These are phyloP conservation scores for Macrochelys suwanniensis DNA, from an alignment of 2,797 vertebrate genomes.

Conservation along the genomic window DNA sequence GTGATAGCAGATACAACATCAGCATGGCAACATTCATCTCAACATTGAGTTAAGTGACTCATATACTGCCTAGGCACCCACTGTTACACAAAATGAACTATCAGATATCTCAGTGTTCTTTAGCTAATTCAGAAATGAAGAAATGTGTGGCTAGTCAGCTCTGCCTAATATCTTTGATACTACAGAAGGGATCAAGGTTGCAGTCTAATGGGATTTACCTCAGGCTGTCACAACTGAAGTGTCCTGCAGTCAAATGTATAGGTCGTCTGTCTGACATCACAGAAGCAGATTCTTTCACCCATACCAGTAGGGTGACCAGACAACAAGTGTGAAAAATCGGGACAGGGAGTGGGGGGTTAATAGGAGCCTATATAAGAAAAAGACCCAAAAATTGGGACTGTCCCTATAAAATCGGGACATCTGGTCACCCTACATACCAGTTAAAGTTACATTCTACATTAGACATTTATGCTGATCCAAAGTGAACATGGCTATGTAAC, in stretches of 20 bases:
- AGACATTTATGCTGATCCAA: neutral
- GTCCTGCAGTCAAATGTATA: neutral
- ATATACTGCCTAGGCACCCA: neutral
- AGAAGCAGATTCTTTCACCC: neutral
- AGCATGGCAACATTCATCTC: neutral
- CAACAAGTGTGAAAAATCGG: too few relatives aligned
- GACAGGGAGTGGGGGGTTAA: too few relatives aligned
- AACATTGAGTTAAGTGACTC: neutral
- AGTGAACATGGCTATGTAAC: neutral
- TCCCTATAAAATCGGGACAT: too few relatives aligned
- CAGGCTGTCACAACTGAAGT: neutral
- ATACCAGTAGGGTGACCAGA: neutral
- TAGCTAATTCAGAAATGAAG: neutral
- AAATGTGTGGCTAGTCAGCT: neutral
- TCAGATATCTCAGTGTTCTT: neutral
- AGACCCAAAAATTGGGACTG: too few relatives aligned
- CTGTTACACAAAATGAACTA: neutral
- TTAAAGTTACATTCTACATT: neutral
- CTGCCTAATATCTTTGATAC: neutral
- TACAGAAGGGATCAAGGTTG: neutral
- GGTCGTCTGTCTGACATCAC: neutral
- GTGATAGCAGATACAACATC: neutral
- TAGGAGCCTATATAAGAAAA: too few relatives aligned
- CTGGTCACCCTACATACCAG: neutral
- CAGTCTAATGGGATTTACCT: neutral